Evolutionary conservation across 2,888 invertebrate genomes (phyloP).

Genomic region (Melikaiella ostensackeni): DNA sequence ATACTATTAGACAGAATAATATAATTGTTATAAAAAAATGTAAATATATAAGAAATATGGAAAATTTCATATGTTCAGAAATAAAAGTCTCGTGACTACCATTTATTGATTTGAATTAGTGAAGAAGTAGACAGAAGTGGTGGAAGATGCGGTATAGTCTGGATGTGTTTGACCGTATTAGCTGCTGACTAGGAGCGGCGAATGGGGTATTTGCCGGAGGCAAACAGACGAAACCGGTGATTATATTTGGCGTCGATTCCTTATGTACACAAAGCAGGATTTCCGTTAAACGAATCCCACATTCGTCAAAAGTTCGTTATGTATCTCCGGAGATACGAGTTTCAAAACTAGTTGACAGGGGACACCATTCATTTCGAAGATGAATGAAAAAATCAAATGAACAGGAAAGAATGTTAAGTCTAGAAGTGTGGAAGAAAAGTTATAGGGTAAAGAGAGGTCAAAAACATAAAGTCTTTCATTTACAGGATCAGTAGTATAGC

Average conservation of each 20-base stretch:
- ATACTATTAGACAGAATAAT: no score
- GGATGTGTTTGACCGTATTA: constrained; percentile 65
- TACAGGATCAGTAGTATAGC: no score
- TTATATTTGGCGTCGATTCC: constrained; percentile 74
- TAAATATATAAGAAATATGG: no score
- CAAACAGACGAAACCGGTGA: constrained; percentile 72
- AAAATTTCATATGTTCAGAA: background rate
- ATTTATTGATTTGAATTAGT: background rate
- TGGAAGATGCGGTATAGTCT: background rate
- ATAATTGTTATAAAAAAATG: no score
- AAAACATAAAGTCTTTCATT: no score
- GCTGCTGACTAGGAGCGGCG: constrained; percentile 44
- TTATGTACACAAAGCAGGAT: constrained; percentile 66
- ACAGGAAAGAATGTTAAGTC: no score
- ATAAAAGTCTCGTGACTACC: background rate
- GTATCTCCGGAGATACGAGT: constrained; percentile 43
- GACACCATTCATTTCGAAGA: background rate
- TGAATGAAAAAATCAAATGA: background rate
- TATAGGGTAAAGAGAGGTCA: no score
- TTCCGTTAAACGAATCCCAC: constrained; percentile 40
- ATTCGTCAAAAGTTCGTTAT: constrained; percentile 62
- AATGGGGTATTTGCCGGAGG: constrained; percentile 64
- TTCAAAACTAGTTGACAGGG: background rate
- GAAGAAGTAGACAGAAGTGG: background rate
- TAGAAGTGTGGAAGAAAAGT: no score